A percentile compares a stretch with the other conserved stretches of the same genome.
phyloP scores from a whole-genome alignment of 2,113 vertebrate species.

The Eptesicus fuscus region DNA sequence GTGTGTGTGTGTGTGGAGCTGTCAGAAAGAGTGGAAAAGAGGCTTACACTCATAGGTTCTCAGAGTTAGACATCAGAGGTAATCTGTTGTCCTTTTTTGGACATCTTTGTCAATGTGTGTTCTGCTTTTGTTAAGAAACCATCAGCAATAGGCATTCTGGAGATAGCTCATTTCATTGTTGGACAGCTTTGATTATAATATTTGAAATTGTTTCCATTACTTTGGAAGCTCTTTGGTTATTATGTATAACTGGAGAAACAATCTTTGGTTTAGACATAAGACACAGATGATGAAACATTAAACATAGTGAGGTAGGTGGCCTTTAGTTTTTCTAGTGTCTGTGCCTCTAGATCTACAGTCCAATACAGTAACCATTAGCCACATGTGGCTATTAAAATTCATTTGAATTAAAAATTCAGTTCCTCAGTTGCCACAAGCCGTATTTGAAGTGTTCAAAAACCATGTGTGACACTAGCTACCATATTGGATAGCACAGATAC shows the following conservation, averaged over 20 bases:
- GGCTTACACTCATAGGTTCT: neutral
- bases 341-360: neutral
- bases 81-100: neutral
- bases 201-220: constrained; percentile 24
- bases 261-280: constrained; percentile 18
- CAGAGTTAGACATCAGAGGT: neutral
- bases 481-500: neutral
- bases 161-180: neutral
- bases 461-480: neutral
- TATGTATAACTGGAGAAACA: constrained; percentile 4
- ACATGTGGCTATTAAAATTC: neutral
- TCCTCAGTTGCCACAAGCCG: neutral
- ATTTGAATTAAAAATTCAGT: constrained; percentile 7
- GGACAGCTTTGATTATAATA: neutral
- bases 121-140: constrained; percentile 17
- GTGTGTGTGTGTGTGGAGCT: no score
- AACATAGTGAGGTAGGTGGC: neutral
- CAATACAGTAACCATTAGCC: neutral
- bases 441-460: neutral
- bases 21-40: neutral
- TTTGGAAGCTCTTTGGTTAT: constrained; percentile 13
- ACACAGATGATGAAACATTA: neutral
- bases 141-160: neutral
- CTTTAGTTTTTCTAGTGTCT: constrained; percentile 31
- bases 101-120: constrained; percentile 13